phyloP scores from a whole-genome alignment of 1,140 invertebrate genomes.

The Drosophila hydei region DNA sequence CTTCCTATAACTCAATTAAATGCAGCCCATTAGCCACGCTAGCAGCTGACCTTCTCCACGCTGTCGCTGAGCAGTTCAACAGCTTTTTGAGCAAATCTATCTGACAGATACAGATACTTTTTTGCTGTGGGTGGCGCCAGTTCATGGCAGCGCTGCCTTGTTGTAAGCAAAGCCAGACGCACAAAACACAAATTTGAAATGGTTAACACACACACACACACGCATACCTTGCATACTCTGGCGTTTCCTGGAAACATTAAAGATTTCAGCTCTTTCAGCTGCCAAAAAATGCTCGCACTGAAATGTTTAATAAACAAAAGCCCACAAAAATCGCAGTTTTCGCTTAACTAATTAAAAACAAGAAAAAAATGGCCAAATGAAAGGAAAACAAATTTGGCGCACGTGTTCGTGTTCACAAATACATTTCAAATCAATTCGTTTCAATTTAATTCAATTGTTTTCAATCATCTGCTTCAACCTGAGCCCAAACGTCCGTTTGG shows the following conservation, averaged over 20 bases:
- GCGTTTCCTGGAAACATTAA: constrained; percentile 71
- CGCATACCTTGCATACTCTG: constrained; percentile 43
- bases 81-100: constrained; percentile 38
- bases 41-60: constrained; percentile 46
- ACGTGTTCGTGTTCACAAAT: constrained; percentile 22
- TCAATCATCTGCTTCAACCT: constrained; percentile 42
- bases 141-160: constrained; percentile 36
- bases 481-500: constrained; percentile 24
- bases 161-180: constrained; percentile 41
- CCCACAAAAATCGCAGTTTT: constrained; percentile 1
- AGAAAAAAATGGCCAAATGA: constrained; percentile 2
- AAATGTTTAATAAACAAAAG: constrained; percentile 55
- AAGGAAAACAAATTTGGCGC: constrained; percentile 18
- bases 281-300: constrained; percentile 18
- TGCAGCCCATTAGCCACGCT: constrained; percentile 42
- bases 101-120: constrained; percentile 39
- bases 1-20: constrained; percentile 48
- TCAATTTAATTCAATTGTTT: constrained; percentile 27
- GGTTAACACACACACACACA: constrained; percentile 2
- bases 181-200: constrained; percentile 21
- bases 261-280: constrained; percentile 33
- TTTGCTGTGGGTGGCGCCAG: constrained; percentile 52
- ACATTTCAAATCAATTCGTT: constrained; percentile 21
- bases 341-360: constrained; percentile 26
- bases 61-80: constrained; percentile 30